A percentile compares a stretch with the other conserved stretches of the same genome.
phyloP scores from a whole-genome alignment of 2,113 vertebrate genomes.

The Colossoma macropomum region DNA sequence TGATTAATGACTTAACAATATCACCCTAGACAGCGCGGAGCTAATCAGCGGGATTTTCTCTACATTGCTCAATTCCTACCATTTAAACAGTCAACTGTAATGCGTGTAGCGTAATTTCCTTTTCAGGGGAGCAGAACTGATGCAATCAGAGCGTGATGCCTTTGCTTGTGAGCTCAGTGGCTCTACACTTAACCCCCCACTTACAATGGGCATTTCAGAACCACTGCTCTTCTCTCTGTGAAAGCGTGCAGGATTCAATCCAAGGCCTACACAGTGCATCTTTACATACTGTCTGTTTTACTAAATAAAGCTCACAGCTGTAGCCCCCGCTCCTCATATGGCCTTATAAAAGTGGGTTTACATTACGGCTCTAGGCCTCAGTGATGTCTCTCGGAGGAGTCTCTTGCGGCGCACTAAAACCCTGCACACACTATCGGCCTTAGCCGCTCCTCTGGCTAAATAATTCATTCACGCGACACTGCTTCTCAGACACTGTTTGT shows the following conservation, averaged over 20 bases:
- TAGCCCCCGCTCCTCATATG: constrained; percentile 60
- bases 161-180: constrained; percentile 6
- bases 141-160: constrained; percentile 61
- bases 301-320: constrained; percentile 82
- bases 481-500: constrained; percentile 88
- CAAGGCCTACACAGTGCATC: constrained; percentile 15
- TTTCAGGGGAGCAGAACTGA: constrained; percentile 59
- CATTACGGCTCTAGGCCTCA: constrained; percentile 79
- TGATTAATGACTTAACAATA: constrained; percentile 70
- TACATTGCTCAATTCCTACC: constrained; percentile 60
- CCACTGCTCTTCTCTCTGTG: not conserved
- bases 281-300: constrained; percentile 73
- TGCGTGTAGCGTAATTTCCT: constrained; percentile 64
- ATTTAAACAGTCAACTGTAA: constrained; percentile 59
- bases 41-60: constrained; percentile 69
- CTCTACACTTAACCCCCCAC: not conserved
- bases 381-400: constrained; percentile 84
- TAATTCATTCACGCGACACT: constrained; percentile 90
- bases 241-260: not conserved
- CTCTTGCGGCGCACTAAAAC: constrained; percentile 84
- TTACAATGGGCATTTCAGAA: not conserved
- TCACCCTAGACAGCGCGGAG: constrained; percentile 66
- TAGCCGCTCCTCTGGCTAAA: constrained; percentile 86
- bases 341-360: constrained; percentile 88
- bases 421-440: constrained; percentile 75